Evolutionary conservation across 2,888 invertebrate genomes (phyloP), one percentile per base, ranked within the genome.

Genomic region (Agrotis ipsilon): DNA sequence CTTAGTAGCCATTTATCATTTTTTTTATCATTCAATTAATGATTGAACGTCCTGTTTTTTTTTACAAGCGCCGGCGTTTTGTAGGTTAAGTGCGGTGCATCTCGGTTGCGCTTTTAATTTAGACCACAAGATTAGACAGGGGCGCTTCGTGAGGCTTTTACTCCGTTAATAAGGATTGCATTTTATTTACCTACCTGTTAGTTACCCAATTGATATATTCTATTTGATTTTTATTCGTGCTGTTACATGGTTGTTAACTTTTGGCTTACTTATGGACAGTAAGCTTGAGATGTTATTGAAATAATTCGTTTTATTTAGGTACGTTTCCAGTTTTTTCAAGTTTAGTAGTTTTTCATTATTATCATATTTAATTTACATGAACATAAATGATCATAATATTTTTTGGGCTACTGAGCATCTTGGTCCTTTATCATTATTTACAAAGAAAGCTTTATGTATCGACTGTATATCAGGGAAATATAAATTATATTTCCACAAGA

Each of bases 61-160:
- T 2, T 19, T 14, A 45, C 27, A 1, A 19, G 18, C 19, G 18
- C 6, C 6, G 14, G 0, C 43, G 19, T 51, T 51, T 43, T 32
- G 1, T 1, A 16, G 3, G 45, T 4, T 3, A n/a, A 24, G 16
- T 16, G 16, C 6, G 3, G 18, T 46, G 61, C 39, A 62, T 45
- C 24, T 68, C 82, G 72, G 57, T 64, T n/a, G 3, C 75, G 78
- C 84, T 78, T 82, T 51, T 82, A 63, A 78, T 61, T 82, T 82
- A 73, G 79, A 82, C 82, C 79, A 82, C 68, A 61, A 43, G 13
- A 59, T 72, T 65, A 62, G 24, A 49, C 51, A 55, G 51, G 6
- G 13, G 48, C 24, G 62, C 19, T 61, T 48, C 32, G 19, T 14
- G 24, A 45, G 54, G 61, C 24, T 57, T 59, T 64, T 27, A 68